Evolutionary conservation across 2,113 vertebrate species (phyloP), one percentile per base, ranked within the genome.

Genomic region (Nipponia nippon): DNA sequence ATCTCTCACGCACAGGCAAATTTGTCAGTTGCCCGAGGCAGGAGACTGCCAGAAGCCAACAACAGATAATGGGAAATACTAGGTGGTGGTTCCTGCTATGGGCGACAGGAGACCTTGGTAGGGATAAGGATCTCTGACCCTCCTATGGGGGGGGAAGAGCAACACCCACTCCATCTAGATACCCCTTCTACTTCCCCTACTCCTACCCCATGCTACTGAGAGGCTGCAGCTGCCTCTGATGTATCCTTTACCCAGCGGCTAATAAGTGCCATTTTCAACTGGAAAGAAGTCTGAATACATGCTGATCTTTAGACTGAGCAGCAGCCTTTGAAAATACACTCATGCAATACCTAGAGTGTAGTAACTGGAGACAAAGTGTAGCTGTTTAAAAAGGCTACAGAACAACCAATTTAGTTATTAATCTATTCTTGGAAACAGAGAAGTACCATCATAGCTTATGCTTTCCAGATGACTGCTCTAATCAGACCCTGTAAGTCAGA

Each of bases 401-500:
- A 96, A 76, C 42, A 85, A 85, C 21, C 73, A 83, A 83, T 90
- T 91, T 85, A 91, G 73, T 85, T 89, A 95, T 76, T 91, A 94
- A 69, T 89, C 70, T 95, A 56, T 90, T 96, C 70, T 69, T 79
- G 78, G 81, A 85, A 93, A 93, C 17, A 56, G 61, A 80, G 49
- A 79, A 94, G 75, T 87, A 76, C 44, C 10, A 9, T 87, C 73
- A 55, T 8, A 85, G 62, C 34, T 93, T 87, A 76, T 53, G 58
- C 58, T 93, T 95, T 93, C 87, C 82, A 93, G 70, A 82, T 67
- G 81, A 85, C 90, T 93, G 75, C 73, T 94, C 44, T 93, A 93
- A 96, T 94, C 82, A 94, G 77, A 72, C 61, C 26, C 38, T 50
- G 25, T 29, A 90, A 89, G 56, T 87, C 49, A 49, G 47, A 71